Conservation (phyloP, 2,888 invertebrate genomes). For the Apamea monoglypha region DNA sequence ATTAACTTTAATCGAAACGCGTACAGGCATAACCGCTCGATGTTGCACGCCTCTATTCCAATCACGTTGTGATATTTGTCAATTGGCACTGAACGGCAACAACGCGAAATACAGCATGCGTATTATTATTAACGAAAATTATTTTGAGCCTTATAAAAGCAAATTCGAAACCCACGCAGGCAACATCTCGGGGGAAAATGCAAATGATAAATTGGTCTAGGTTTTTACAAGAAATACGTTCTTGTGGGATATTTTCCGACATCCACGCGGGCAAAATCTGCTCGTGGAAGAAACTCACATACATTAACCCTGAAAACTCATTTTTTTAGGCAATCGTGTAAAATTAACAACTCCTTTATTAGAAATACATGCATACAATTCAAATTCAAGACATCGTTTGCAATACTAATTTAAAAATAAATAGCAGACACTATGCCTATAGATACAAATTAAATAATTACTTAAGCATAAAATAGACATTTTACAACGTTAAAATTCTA, state of each 20-base stretch:
- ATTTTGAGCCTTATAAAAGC: conserved; percentile 3
- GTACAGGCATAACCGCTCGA: conserved; percentile 26
- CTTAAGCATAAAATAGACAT: conserved; percentile 1
- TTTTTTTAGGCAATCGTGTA: background rate
- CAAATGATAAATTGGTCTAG: background rate
- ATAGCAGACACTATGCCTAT: background rate
- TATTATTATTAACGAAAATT: conserved; percentile 10
- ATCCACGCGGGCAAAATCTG: background rate
- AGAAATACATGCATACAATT: background rate
- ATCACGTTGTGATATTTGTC: conserved; percentile 51
- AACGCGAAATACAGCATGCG: conserved; percentile 8
- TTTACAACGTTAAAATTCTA: conserved; percentile 22
- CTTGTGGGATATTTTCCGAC: background rate
- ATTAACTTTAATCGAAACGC: conserved; percentile 50
- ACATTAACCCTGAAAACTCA: background rate
- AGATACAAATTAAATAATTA: conserved; percentile 22
- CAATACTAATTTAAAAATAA: conserved; percentile 10
- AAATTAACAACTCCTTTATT: background rate
- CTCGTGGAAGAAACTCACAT: background rate
- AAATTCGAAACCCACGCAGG: background rate
- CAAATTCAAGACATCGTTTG: conserved; percentile 9
- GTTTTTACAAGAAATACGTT: background rate
- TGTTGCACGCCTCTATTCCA: conserved; percentile 41
- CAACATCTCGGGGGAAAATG: background rate
- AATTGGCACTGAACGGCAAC: conserved; percentile 45